These are phyloP conservation scores for Leuciscus waleckii DNA, from an alignment of 2,797 vertebrate species.

Conservation along the genomic window DNA sequence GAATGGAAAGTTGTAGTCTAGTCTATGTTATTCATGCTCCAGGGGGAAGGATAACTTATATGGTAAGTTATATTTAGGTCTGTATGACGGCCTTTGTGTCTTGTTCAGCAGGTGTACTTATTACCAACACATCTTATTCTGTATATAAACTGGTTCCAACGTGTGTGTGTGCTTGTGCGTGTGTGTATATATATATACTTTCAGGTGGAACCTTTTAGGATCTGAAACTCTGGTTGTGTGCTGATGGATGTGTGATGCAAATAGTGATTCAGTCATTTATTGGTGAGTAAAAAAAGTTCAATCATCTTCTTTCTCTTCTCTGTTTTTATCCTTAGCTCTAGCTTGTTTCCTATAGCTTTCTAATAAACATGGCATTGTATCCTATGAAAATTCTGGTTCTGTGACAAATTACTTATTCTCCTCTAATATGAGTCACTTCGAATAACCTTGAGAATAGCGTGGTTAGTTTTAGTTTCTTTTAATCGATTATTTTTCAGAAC, in stretches of 20 bases:
- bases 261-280: neutral
- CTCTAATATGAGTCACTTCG: neutral
- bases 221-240: neutral
- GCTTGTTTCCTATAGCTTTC: neutral
- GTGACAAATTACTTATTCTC: neutral
- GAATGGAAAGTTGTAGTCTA: slow-evolving; percentile 40
- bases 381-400: neutral
- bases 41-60: slow-evolving; percentile 10
- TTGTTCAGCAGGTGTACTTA: slow-evolving; percentile 15
- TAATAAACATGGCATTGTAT: neutral
- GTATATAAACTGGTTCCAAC: neutral
- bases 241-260: neutral
- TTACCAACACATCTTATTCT: neutral
- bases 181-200: no score
- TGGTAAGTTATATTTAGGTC: slow-evolving; percentile 31
- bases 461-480: neutral
- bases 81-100: slow-evolving; percentile 37
- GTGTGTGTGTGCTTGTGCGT: no score
- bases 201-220: neutral
- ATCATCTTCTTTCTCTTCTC: neutral
- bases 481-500: neutral
- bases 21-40: slow-evolving; percentile 28
- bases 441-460: neutral
- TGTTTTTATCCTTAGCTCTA: neutral
- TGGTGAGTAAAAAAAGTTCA: neutral